phyloP scores from a whole-genome alignment of 2,113 vertebrate genomes.

The Perca fluviatilis region DNA sequence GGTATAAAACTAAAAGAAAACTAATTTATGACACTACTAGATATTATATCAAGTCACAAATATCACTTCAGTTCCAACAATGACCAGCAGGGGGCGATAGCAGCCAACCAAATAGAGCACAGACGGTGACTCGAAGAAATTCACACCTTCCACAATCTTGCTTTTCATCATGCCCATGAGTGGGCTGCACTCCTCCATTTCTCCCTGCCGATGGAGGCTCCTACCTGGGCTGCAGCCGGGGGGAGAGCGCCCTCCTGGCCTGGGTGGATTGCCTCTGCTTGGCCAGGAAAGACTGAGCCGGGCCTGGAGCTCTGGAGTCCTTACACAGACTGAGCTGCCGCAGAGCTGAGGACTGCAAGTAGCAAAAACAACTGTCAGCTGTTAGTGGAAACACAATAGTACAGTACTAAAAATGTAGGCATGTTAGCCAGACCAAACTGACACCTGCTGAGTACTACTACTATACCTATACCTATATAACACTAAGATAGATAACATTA shows the following conservation, averaged over 20 bases:
- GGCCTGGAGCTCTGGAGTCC: conserved; percentile 54
- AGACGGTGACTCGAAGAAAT: neutral
- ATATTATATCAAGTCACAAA: neutral
- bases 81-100: conserved; percentile 64
- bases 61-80: conserved; percentile 3
- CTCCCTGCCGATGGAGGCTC: neutral
- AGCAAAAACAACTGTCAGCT: conserved; percentile 14
- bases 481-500: neutral
- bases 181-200: neutral
- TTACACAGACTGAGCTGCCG: conserved; percentile 79
- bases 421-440: neutral
- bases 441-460: neutral
- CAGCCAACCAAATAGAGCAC: conserved; percentile 45
- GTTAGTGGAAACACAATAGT: neutral
- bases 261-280: conserved; percentile 86
- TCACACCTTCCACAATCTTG: neutral
- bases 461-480: no score
- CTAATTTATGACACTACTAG: neutral
- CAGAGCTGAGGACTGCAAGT: conserved; percentile 82
- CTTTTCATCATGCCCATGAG: conserved; percentile 1
- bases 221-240: conserved; percentile 62
- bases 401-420: neutral
- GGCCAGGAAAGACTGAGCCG: conserved; percentile 88
- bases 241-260: conserved; percentile 64
- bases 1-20: neutral